Conservation (phyloP, 2,113 vertebrate species). For the Sylvilagus bachmani region DNA sequence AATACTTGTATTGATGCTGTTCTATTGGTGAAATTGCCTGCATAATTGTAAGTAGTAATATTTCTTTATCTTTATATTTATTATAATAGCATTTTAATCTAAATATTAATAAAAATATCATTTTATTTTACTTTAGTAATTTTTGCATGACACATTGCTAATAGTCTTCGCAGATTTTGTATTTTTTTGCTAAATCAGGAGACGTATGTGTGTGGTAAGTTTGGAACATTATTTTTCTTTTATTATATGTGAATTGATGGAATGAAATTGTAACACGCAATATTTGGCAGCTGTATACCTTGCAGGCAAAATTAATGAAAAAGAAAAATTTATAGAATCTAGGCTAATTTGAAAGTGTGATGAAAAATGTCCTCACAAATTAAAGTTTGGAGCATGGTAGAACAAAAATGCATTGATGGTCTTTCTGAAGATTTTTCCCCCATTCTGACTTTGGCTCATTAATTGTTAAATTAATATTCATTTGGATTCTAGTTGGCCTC, state of each 20-base stretch:
- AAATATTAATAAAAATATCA: conserved; percentile 7
- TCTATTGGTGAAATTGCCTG: neutral
- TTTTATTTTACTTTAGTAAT: conserved; percentile 4
- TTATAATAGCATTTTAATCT: neutral
- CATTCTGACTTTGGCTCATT: neutral
- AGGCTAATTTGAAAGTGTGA: conserved; percentile 72
- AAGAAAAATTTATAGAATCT: conserved; percentile 71
- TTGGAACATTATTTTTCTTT: conserved; percentile 53
- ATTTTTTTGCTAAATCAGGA: neutral
- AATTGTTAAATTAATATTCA: conserved; percentile 75
- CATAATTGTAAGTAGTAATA: neutral
- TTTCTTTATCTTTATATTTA: conserved; percentile 32
- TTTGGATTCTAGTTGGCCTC: conserved; percentile 56
- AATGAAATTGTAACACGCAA: conserved; percentile 62
- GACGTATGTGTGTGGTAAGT: neutral
- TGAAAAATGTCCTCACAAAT: conserved; percentile 66
- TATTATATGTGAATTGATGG: conserved; percentile 51
- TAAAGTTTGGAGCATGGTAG: conserved; percentile 54
- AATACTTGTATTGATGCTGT: neutral
- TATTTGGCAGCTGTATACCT: conserved; percentile 69
- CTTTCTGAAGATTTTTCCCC: conserved; percentile 27
- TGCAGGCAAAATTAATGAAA: conserved; percentile 79
- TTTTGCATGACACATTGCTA: neutral
- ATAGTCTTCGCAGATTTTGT: neutral
- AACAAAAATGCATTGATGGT: conserved; percentile 49